Conservation (phyloP, 2,113 vertebrate species). For the Istiophorus platypterus region DNA sequence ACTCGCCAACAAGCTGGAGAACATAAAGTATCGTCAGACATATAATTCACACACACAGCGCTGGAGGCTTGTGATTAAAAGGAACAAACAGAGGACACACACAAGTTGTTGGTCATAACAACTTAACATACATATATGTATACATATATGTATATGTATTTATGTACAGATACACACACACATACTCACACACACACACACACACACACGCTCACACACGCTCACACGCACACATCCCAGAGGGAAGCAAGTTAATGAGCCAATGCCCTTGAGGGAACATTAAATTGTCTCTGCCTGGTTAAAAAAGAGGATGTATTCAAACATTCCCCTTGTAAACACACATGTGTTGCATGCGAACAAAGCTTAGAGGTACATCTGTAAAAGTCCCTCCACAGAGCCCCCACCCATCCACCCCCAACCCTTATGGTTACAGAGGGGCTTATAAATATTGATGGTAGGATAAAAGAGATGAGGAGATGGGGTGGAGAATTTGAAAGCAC, state of each 20-base stretch:
- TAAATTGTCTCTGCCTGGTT: slow-evolving; percentile 64
- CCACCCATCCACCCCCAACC: background rate
- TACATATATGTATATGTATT: background rate
- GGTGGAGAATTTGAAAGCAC: slow-evolving; percentile 51
- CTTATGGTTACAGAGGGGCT: slow-evolving; percentile 42
- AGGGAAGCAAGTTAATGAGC: slow-evolving; percentile 61
- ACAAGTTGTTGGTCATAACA: slow-evolving; percentile 22
- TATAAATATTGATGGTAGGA: slow-evolving; percentile 67
- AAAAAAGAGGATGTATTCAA: slow-evolving; percentile 55
- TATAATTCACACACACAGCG: background rate
- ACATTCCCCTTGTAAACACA: slow-evolving; percentile 16
- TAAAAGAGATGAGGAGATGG: slow-evolving; percentile 54
- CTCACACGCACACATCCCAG: slow-evolving; percentile 8
- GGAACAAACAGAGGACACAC: slow-evolving; percentile 10
- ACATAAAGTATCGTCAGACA: background rate
- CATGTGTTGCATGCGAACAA: slow-evolving; percentile 12
- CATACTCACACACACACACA: background rate
- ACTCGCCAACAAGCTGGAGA: slow-evolving; percentile 19
- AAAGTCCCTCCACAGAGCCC: background rate
- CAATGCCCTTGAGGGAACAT: slow-evolving; percentile 54
- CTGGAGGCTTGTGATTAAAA: slow-evolving; percentile 21
- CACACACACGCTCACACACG: background rate
- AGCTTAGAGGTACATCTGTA: slow-evolving; percentile 36
- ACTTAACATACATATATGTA: background rate
- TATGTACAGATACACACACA: background rate